Percentiles rank a stretch among this genome's conserved stretches.
Conservation (phyloP, 2,888 invertebrate genomes). For the Physocephala rufipes region DNA sequence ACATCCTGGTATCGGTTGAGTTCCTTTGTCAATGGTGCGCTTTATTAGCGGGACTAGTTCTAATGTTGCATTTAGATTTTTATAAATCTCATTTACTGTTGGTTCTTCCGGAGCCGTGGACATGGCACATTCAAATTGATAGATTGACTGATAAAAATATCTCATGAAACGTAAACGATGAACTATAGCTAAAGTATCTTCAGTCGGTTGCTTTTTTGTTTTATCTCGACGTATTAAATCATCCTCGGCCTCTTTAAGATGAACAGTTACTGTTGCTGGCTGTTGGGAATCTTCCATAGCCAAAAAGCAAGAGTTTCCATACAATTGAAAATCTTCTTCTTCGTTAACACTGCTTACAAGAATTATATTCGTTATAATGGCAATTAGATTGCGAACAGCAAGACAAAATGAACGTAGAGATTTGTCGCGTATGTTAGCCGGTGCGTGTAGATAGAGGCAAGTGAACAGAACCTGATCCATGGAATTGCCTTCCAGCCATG, state of each 20-base stretch:
- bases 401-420: conserved; percentile 86
- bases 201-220: conserved; percentile 66
- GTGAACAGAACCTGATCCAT: conserved; percentile 97
- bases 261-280: conserved; percentile 80
- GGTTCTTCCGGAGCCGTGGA: conserved; percentile 67
- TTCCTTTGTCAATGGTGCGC: conserved; percentile 78
- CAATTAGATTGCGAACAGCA: conserved; percentile 87
- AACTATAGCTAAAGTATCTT: conserved; percentile 75
- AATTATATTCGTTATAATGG: conserved; percentile 88
- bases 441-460: conserved; percentile 93
- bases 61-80: conserved; percentile 80
- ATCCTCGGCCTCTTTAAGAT: conserved; percentile 89
- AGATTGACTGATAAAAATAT: conserved; percentile 83
- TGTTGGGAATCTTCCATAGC: conserved; percentile 73
- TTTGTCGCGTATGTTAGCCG: conserved; percentile 83
- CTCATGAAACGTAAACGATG: conserved; percentile 87
- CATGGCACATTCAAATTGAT: conserved; percentile 65
- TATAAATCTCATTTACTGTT: conserved; percentile 78
- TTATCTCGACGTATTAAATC: conserved; percentile 78
- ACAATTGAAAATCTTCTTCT: conserved; percentile 95
- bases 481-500: conserved; percentile 97
- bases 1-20: conserved; percentile 71
- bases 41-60: conserved; percentile 85
- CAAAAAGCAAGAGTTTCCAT: conserved; percentile 87
- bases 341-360: conserved; percentile 89